Base-by-base conservation (phyloP, 2,888 invertebrate genomes). In the Galerucella calmariensis region DNA sequence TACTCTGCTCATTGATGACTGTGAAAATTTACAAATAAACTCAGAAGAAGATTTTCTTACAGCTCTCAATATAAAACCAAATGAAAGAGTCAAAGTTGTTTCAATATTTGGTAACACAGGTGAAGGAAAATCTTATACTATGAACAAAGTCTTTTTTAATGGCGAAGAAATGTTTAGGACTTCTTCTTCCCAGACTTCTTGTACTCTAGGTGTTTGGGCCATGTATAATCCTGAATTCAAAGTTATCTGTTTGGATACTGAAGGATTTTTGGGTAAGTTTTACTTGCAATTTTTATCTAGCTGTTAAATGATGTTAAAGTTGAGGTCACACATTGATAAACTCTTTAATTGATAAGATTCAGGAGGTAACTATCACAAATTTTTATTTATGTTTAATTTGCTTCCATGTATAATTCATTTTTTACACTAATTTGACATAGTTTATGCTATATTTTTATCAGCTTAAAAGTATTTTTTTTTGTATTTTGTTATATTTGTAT, bases 51-150 rank as follows among this genome's bases (percentile, higher is more conserved):
- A 90, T 81, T 90, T 92, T 83, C 83, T 89, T 11, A 84, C 86
- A 51, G 86, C 86, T 71, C 83, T 92, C 35, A 87, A 88, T 66
- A 90, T 90, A 70, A 81, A 83, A 9, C 88, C 88, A 61, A 87
- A 86, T 63, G 86, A 87, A 14, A 92, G 91, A 85, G 91, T 95
- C 14, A 95, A 95, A 88, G 94, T 95, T 16, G 91, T 95, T 0
- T 93, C 95, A 12, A 94, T 95, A 82, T 94, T 95, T 87, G 95
- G 95, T 2, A 95, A 94, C 83, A 94, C 94, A 0, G 95, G 95
- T 0, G 95, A 94, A 87, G 95, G 95, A 2, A 95, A 95, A 87
- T 94, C 94, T 2, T 90, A 93, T 82, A 94, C 94, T 0, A 87
- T 95, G 82, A 95, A 95, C 86, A 90, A 94, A 78, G 82, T 86